Percentiles rank a stretch among this genome's conserved stretches.
These are phyloP conservation scores for Phortica okadai DNA, from an alignment of 2,888 invertebrate species.

Conservation along the genomic window DNA sequence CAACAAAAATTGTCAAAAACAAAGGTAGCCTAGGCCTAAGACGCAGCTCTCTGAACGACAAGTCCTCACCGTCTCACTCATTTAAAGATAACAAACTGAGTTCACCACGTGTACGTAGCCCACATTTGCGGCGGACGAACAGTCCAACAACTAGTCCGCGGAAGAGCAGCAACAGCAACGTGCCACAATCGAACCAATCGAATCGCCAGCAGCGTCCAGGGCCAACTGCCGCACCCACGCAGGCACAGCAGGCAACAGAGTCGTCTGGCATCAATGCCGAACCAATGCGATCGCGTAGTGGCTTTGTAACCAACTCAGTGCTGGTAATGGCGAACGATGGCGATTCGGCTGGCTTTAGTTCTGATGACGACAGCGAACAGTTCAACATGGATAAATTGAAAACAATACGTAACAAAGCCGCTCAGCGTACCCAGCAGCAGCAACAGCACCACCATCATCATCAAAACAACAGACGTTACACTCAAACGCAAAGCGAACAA, in stretches of 20 bases:
- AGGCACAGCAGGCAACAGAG: slow-evolving; percentile 51
- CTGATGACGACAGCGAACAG: slow-evolving; percentile 81
- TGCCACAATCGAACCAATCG: slow-evolving; percentile 32
- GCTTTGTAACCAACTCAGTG: slow-evolving; percentile 56
- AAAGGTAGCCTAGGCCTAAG: slow-evolving; percentile 62
- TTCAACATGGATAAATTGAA: slow-evolving; percentile 83
- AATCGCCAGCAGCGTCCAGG: slow-evolving; percentile 35
- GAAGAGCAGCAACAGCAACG: slow-evolving; percentile 50
- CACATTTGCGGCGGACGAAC: slow-evolving; percentile 69
- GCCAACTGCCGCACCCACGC: slow-evolving; percentile 27
- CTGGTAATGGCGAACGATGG: slow-evolving; percentile 71
- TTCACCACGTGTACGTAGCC: slow-evolving; percentile 74
- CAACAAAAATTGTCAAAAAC: slow-evolving; percentile 72
- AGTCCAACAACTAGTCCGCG: slow-evolving; percentile 75
- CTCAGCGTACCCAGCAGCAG: slow-evolving; percentile 74
- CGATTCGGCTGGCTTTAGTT: slow-evolving; percentile 77
- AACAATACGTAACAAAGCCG: slow-evolving; percentile 81
- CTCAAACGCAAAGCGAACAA: slow-evolving; percentile 58
- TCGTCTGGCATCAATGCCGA: slow-evolving; percentile 35
- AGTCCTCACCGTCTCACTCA: not conserved
- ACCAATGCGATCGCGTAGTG: slow-evolving; percentile 6
- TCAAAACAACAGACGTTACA: slow-evolving; percentile 61
- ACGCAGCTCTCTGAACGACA: not conserved
- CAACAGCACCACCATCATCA: slow-evolving; percentile 64
- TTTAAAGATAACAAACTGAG: slow-evolving; percentile 72